Evolutionary conservation across 1,140 invertebrate species (phyloP), one percentile per base, ranked within the genome.

Genomic region (Drosophila parabipectinata): DNA sequence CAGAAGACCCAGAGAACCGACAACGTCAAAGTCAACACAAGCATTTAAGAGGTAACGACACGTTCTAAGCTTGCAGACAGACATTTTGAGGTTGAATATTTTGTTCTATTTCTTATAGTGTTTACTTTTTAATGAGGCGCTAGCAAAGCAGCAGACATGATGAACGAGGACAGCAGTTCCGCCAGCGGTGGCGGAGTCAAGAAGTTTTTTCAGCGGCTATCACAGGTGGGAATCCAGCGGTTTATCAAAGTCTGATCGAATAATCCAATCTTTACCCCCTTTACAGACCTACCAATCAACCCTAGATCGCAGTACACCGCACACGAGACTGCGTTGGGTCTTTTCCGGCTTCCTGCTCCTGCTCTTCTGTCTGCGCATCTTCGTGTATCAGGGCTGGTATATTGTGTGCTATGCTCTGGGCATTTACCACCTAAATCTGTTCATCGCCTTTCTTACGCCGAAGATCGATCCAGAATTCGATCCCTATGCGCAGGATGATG

Each of bases 361-460:
- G 34, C 72, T 93, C 77, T 95, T 95, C 91, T 91, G 94, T 61
- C 81, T 94, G 63, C 92, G 94, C 89, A 93, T 95, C 89, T 92
- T 94, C 76, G 92, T 93, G 60, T 93, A 94, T 77, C 94, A 95
- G 96, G 99, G 99, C 75, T 99, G 98, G 98, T 99, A 99, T 93
- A 99, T 99, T 88, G 96, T 99, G 48, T 98, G 98, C 72, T 99
- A 99, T 93, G 98, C 98, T 15, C 93, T 99, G 90, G 98, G 98
- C 79, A 99, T 99, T 91, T 99, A 99, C 93, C 97, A 99, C 92
- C 95, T 99, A 90, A 99, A 99, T 94, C 94, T 99, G 92, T 99
- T 99, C 93, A 98, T 99, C 93, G 98, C 98, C 93, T 99, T 99
- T 94, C 95, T 99, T 61, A 98, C 99, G 90, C 99, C 99, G 88